phyloP scores from a whole-genome alignment of 2,888 invertebrate species.

The Eupeodes luniger region DNA sequence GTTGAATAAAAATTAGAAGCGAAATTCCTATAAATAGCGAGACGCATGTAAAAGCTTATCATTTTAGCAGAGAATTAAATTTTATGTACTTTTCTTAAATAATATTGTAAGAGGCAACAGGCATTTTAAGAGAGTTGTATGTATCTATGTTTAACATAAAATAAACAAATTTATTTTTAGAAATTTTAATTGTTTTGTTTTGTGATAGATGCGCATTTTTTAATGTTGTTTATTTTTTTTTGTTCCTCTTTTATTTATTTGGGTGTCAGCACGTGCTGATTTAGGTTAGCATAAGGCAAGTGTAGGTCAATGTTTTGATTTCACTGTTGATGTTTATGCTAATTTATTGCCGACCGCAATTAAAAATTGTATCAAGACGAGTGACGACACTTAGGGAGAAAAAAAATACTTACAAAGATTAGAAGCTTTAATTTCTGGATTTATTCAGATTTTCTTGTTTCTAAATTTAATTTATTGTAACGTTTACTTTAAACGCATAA shows the following conservation, averaged over 20 bases:
- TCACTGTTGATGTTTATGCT: neutral
- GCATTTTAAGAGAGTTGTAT: neutral
- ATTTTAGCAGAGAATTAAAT: neutral
- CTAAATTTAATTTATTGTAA: no score
- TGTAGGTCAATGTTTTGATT: slow-evolving; percentile 1
- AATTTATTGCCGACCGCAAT: neutral
- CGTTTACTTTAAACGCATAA: no score
- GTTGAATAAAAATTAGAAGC: no score
- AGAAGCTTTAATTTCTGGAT: no score
- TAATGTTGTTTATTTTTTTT: neutral
- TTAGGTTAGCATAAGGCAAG: neutral
- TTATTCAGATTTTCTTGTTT: no score
- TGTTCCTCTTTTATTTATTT: neutral
- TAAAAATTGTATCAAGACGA: no score
- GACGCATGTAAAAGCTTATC: neutral
- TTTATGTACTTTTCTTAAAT: neutral
- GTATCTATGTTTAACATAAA: neutral
- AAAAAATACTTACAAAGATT: no score
- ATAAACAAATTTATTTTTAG: neutral
- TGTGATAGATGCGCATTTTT: neutral
- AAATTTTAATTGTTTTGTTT: neutral
- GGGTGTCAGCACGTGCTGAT: neutral
- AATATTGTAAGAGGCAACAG: neutral
- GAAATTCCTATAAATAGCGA: no score
- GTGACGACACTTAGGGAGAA: no score